Evolutionary conservation across 2,113 vertebrate genomes (phyloP), one percentile per base, ranked within the genome.

Genomic region (Vombatus ursinus): DNA sequence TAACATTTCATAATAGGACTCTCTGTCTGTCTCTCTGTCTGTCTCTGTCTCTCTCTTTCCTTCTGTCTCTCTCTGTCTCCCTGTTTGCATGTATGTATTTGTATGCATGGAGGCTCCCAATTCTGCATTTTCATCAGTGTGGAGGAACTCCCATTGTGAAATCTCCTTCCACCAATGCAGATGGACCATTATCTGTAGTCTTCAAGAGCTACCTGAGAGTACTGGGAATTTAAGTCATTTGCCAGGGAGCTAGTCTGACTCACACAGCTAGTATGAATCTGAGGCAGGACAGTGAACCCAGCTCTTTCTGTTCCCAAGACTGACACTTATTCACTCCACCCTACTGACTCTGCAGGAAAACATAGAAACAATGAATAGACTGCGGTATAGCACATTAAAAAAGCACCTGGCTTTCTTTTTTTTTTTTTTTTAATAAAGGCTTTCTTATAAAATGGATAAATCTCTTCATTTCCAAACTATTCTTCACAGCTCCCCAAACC

Each of bases 371-470:
- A 96, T 94, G 90, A 96, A 96, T 97, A 89, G 90, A 95, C 96
- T 96, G 54, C 94, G 94, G 95, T 97, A 97, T 94, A 97, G 96
- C 52, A 96, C 84, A 91, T 37, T 14, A 12, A 97, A 91, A 98
- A 97, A 96, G 52, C 94, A 96, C 28, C 91, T 96, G 61, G 16
- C 16, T 52, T 52, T 22, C 22, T 52, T 19, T 22, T 19, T 51
- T 51, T 51, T 51, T n/a, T n/a, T n/a, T n/a, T n/a, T n/a, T n/a
- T n/a, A n/a, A 52, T 96, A 96, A 96, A 96, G 94, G 57, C 96
- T 94, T 94, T 47, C 92, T 94, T 94, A 89, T 96, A 57, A 53
- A 94, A 94, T 49, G 53, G 91, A 11, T 91, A 1, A 51, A n/a
- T 96, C 92, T 97, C 92, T 93, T 84, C 22, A 2, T 93, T 91